Percentiles rank a stretch among this genome's conserved stretches.
These are phyloP conservation scores for Sporophila hypoxantha DNA, from an alignment of 2,113 vertebrate species.

Conservation along the genomic window DNA sequence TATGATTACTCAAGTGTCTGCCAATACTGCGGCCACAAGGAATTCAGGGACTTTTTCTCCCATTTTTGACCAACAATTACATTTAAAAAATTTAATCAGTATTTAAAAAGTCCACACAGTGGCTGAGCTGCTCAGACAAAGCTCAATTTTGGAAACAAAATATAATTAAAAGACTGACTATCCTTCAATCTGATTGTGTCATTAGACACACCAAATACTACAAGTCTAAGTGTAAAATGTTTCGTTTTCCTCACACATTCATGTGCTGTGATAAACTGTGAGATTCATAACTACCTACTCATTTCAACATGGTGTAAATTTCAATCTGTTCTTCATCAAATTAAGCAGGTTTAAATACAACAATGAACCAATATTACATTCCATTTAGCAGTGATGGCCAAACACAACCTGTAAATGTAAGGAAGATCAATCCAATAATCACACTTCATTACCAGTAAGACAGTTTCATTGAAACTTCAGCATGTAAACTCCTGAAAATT, in stretches of 20 bases:
- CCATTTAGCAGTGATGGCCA: neutral
- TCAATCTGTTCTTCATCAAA: neutral
- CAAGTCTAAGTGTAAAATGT: neutral
- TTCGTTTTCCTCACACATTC: neutral
- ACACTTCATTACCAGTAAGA: neutral
- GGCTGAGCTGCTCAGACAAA: neutral
- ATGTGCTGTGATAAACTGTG: neutral
- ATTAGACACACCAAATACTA: neutral
- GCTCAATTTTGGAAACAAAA: neutral
- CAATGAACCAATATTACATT: neutral
- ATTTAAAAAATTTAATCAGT: neutral
- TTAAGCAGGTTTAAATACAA: neutral
- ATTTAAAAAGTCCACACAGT: neutral
- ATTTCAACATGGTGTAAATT: neutral
- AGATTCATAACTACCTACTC: neutral
- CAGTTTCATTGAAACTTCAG: neutral
- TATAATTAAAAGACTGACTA: neutral
- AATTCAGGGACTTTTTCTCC: neutral
- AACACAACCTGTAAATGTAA: neutral
- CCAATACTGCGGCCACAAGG: neutral
- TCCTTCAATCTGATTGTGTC: neutral
- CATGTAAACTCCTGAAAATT: neutral
- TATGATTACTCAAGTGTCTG: neutral
- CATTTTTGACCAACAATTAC: neutral
- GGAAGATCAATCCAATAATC: neutral